Evolutionary conservation across 2,797 vertebrate species (phyloP).

Genomic region (Catharus ustulatus): DNA sequence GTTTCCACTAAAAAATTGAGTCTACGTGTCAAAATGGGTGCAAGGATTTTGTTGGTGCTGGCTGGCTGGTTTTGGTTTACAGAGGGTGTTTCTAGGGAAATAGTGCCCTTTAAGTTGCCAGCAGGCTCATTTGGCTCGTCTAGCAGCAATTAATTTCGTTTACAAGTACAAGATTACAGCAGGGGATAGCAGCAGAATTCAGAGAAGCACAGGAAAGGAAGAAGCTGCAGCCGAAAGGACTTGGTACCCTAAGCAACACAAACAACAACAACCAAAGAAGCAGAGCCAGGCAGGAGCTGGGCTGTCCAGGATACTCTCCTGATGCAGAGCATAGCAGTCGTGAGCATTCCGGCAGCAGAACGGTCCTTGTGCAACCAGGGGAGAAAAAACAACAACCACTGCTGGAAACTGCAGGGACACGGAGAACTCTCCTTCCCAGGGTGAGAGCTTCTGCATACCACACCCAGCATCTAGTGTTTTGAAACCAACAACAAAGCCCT

Average conservation of each 20-base stretch:
- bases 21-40: neutral
- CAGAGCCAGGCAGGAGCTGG: slow-evolving; percentile 21
- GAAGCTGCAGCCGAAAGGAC: neutral
- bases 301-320: slow-evolving; percentile 24
- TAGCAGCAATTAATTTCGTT: neutral
- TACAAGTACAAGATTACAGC: slow-evolving; percentile 33
- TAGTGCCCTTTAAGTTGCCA: neutral
- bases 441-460: slow-evolving; percentile 52
- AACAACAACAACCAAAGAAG: slow-evolving; percentile 58
- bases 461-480: slow-evolving; percentile 67
- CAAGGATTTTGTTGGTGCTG: neutral
- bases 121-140: slow-evolving; percentile 27
- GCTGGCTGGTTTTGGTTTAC: slow-evolving; percentile 33
- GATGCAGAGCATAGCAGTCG: neutral
- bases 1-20: neutral
- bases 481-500: slow-evolving; percentile 68
- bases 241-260: slow-evolving; percentile 71
- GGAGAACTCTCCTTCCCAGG: slow-evolving; percentile 27
- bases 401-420: neutral
- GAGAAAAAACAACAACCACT: neutral
- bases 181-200: slow-evolving; percentile 42
- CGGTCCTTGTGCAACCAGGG: neutral
- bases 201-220: slow-evolving; percentile 8
- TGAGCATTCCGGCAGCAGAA: slow-evolving; percentile 1
- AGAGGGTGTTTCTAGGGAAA: slow-evolving; percentile 24